These are phyloP conservation scores for Reticulitermes lucifugus DNA, from an alignment of 2,888 invertebrate genomes.

Conservation along the genomic window DNA sequence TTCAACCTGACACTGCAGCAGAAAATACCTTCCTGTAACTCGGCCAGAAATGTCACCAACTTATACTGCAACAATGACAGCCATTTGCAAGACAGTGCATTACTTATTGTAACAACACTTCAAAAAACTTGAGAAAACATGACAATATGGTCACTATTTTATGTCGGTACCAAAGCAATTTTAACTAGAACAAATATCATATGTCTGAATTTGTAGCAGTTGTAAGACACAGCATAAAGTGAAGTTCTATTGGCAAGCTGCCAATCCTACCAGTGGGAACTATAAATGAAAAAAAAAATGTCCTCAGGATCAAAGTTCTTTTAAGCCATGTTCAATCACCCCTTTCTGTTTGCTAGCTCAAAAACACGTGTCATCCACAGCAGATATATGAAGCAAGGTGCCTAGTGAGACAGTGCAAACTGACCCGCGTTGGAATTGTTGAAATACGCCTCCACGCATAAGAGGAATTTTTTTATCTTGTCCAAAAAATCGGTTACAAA, in stretches of 20 bases:
- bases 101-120: constrained; percentile 4
- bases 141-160: neutral
- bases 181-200: neutral
- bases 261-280: neutral
- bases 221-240: neutral
- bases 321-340: constrained; percentile 24
- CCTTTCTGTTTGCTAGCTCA: constrained; percentile 27
- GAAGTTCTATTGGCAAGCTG: neutral
- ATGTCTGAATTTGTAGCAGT: constrained; percentile 4
- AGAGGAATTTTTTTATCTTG: constrained; percentile 33
- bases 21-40: neutral
- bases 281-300: neutral
- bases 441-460: constrained; percentile 17
- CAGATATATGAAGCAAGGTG: constrained; percentile 37
- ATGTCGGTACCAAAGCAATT: neutral
- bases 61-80: constrained; percentile 16
- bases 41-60: constrained; percentile 2
- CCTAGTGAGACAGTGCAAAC: constrained; percentile 38
- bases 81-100: constrained; percentile 28
- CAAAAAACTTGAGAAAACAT: neutral
- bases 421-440: constrained; percentile 45
- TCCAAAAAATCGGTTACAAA: constrained; percentile 31
- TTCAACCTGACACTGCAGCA: constrained; percentile 1
- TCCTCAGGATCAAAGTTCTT: constrained; percentile 1
- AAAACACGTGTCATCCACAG: constrained; percentile 11